phyloP scores from a whole-genome alignment of 2,113 vertebrate genomes.

The Ginglymostoma cirratum region DNA sequence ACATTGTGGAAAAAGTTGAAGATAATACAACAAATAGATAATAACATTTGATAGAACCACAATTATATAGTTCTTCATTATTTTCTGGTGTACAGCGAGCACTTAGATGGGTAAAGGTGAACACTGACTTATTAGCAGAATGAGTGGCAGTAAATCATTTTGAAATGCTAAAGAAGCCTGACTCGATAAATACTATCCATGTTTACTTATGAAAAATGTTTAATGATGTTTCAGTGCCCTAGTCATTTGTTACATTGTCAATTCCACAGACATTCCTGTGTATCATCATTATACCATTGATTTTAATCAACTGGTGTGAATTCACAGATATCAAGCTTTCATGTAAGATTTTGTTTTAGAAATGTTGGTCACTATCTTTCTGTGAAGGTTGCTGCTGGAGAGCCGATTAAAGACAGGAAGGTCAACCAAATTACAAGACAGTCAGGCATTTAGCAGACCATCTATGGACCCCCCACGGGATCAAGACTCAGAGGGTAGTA shows the following conservation, averaged over 20 bases:
- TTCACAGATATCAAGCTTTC: background rate
- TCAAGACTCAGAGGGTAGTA: too few species aligned
- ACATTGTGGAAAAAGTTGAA: background rate
- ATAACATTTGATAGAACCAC: conserved; percentile 22
- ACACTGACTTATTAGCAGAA: background rate
- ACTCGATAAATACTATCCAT: background rate
- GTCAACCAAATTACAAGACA: too few species aligned
- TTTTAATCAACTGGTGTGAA: background rate
- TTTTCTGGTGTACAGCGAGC: conserved; percentile 1
- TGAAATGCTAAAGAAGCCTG: background rate
- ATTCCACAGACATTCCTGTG: background rate
- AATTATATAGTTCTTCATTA: background rate
- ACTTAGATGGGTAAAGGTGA: conserved; percentile 2
- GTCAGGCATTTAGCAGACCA: too few species aligned
- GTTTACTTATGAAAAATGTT: conserved; percentile 15
- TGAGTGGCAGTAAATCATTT: conserved; percentile 25
- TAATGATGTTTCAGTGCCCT: background rate
- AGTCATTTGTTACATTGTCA: background rate
- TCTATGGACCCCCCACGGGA: too few species aligned
- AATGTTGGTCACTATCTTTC: background rate
- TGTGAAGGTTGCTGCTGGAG: too few species aligned
- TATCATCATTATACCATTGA: background rate
- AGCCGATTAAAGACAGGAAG: too few species aligned
- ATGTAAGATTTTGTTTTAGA: background rate
- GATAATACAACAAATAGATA: background rate